Conservation (phyloP, 30 jellyfish, hydroid and myxozoan species). For the Chironex yamaguchii region DNA sequence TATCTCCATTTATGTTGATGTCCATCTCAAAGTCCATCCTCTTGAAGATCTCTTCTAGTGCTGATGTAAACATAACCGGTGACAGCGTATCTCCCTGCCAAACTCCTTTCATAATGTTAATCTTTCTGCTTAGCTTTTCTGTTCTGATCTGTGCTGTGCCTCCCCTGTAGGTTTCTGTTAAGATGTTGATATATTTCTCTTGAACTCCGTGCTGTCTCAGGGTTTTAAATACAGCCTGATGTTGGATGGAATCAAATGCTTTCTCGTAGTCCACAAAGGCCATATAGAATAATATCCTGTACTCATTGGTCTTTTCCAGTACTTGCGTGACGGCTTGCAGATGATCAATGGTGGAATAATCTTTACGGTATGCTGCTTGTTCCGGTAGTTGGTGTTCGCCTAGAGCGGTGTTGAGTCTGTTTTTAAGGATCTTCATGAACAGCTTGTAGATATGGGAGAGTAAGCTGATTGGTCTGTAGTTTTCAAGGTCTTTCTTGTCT, state of each 20-base stretch:
- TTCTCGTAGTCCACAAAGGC: slow-evolving; percentile 27
- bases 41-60: too few relatives aligned
- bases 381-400: slow-evolving; percentile 19
- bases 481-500: neutral
- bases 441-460: slow-evolving; percentile 16
- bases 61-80: too few relatives aligned
- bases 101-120: too few relatives aligned
- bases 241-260: slow-evolving; percentile 18
- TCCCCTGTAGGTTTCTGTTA: too few relatives aligned
- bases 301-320: too few relatives aligned
- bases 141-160: too few relatives aligned
- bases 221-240: slow-evolving; percentile 8
- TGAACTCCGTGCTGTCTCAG: neutral
- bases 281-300: neutral
- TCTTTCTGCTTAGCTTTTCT: too few relatives aligned
- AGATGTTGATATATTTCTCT: slow-evolving; percentile 7
- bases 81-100: too few relatives aligned
- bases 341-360: slow-evolving; percentile 16
- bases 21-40: too few relatives aligned
- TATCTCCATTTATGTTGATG: too few relatives aligned
- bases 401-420: neutral
- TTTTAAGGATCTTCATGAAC: neutral
- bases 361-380: slow-evolving; percentile 12
- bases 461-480: slow-evolving; percentile 45
- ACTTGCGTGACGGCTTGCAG: neutral